Percentiles rank a stretch among this genome's conserved stretches.
phyloP scores from a whole-genome alignment of 1,140 invertebrate species.

The Hypothenemus hampei region DNA sequence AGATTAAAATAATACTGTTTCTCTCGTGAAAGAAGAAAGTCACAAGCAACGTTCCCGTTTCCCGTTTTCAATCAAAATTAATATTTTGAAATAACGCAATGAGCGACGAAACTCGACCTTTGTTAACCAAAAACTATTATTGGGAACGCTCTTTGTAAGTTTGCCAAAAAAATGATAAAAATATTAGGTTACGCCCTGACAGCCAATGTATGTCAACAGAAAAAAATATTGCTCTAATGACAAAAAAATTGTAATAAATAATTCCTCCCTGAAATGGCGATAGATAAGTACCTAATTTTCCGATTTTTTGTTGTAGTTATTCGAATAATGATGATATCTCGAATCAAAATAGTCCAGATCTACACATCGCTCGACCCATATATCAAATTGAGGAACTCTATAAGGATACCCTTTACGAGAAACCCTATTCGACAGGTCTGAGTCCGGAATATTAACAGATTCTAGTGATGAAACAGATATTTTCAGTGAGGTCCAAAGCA shows the following conservation, averaged over 20 bases:
- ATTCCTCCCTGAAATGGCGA: background rate
- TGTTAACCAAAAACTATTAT: background rate
- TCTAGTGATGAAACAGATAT: slow-evolving; percentile 7
- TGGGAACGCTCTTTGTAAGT: background rate
- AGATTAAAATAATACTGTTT: no score
- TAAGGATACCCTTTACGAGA: slow-evolving; percentile 39
- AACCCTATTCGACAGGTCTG: slow-evolving; percentile 34
- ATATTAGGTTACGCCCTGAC: background rate
- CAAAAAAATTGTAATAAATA: background rate
- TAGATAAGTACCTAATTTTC: background rate
- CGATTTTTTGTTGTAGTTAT: slow-evolving; percentile 14
- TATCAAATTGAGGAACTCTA: slow-evolving; percentile 53
- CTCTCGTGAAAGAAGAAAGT: no score
- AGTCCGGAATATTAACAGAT: slow-evolving; percentile 2
- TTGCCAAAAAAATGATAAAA: background rate
- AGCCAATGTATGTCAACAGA: background rate
- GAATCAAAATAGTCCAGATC: slow-evolving; percentile 12
- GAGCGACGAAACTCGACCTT: background rate
- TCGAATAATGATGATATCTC: slow-evolving; percentile 7
- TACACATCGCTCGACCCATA: slow-evolving; percentile 44
- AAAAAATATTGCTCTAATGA: background rate
- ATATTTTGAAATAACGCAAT: no score
- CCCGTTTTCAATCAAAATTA: no score
- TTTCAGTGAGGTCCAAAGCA: slow-evolving; percentile 14
- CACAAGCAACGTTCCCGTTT: no score